Evolutionary conservation across 1,140 invertebrate species (phyloP).

Genomic region (Solenopsis invicta): DNA sequence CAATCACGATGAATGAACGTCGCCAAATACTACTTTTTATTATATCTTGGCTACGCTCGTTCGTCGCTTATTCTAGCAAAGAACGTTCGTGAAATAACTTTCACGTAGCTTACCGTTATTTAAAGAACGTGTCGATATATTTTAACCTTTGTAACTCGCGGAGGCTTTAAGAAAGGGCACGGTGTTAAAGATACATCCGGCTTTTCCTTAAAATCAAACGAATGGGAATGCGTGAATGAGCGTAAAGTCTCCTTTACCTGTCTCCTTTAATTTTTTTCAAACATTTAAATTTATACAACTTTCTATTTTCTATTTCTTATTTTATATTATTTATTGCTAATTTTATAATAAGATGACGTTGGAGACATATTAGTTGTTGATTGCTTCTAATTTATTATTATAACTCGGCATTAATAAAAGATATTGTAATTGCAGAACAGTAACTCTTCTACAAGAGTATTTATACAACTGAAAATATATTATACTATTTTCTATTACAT

Average conservation of each 20-base stretch:
- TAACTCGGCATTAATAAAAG: not conserved
- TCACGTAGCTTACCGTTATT: conserved; percentile 56
- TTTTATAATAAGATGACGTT: not conserved
- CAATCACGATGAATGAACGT: not conserved
- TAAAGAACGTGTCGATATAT: conserved; percentile 36
- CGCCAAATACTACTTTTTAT: not conserved
- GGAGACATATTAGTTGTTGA: not conserved
- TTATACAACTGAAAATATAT: not conserved
- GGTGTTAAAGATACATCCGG: conserved; percentile 12
- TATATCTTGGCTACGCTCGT: conserved; percentile 10
- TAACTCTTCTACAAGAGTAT: not conserved
- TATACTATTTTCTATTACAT: not conserved
- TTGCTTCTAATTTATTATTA: not conserved
- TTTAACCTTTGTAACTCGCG: not conserved
- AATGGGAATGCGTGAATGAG: not conserved
- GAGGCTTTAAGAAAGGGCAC: conserved; percentile 7
- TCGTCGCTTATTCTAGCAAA: not conserved
- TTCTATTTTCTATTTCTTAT: not conserved
- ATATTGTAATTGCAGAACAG: not conserved
- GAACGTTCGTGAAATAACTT: conserved; percentile 45
- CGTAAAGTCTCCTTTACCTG: not conserved
- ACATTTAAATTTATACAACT: conserved; percentile 4
- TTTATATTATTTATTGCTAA: conserved; percentile 24
- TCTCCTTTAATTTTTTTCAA: not conserved
- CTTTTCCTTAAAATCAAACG: conserved; percentile 29